Evolutionary conservation across 2,888 invertebrate species (phyloP).

Genomic region (Tortrix viridana): DNA sequence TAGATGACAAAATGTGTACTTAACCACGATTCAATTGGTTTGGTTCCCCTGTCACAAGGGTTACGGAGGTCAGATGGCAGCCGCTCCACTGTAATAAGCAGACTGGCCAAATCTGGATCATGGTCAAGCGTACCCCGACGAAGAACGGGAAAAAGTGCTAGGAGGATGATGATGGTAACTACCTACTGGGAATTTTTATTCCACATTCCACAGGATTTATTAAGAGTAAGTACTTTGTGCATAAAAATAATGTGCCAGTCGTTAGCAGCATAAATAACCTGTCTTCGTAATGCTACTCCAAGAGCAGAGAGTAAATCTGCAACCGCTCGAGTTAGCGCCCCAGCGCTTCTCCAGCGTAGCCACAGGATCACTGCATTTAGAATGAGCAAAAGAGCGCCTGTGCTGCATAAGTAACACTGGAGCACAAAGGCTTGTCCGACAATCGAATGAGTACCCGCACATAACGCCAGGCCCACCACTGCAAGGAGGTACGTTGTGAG

Average conservation of each 20-base stretch:
- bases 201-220: no score
- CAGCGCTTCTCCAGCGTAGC: slow-evolving; percentile 25
- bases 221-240: no score
- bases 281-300: slow-evolving; percentile 30
- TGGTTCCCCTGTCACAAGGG: no score
- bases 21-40: no score
- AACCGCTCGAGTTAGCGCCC: slow-evolving; percentile 33
- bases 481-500: slow-evolving; percentile 21
- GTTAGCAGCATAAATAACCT: slow-evolving; percentile 15
- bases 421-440: slow-evolving; percentile 12
- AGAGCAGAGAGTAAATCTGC: slow-evolving; percentile 34
- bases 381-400: slow-evolving; percentile 23
- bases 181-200: no score
- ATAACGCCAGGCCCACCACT: slow-evolving; percentile 18
- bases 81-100: no score
- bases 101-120: no score
- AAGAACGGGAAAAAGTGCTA: no score
- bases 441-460: slow-evolving; percentile 16
- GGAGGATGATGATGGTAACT: no score
- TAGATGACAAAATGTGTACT: no score
- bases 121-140: no score
- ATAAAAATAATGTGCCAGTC: neutral
- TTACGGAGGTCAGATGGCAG: no score
- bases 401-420: slow-evolving; percentile 26
- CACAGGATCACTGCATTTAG: slow-evolving; percentile 29